These are phyloP conservation scores for Heterodera carotae DNA, from an alignment of 1,140 invertebrate genomes.

Conservation along the genomic window DNA sequence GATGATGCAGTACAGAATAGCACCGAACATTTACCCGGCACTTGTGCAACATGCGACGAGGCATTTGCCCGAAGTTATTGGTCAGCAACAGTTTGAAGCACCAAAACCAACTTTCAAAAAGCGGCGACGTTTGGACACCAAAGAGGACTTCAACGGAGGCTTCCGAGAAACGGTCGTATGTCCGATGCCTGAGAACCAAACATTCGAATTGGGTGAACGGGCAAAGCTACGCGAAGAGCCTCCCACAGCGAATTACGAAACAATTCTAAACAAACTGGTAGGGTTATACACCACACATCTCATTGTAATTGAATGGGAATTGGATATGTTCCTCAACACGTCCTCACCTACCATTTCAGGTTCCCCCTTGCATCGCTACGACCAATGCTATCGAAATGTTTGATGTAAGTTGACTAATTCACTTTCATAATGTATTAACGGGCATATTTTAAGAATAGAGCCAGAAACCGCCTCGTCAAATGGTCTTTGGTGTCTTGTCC, in stretches of 20 bases:
- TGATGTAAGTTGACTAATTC: background rate
- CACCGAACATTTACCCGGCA: conserved; percentile 1
- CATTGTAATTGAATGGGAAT: no score
- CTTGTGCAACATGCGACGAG: background rate
- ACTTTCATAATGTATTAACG: no score
- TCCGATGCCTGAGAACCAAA: background rate
- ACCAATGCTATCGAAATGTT: conserved; percentile 12
- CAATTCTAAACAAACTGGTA: background rate
- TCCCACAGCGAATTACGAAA: background rate
- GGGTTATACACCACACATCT: background rate
- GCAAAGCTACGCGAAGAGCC: background rate
- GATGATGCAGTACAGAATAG: conserved; percentile 10
- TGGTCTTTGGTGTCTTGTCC: background rate
- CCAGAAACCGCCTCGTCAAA: background rate
- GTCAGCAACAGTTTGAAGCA: background rate
- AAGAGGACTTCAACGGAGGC: background rate
- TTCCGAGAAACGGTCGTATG: background rate
- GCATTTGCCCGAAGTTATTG: background rate
- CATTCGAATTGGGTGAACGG: background rate
- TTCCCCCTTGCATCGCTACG: conserved; percentile 20
- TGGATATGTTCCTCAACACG: no score
- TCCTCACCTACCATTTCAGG: background rate
- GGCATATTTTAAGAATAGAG: conserved; percentile 8
- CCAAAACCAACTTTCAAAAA: background rate
- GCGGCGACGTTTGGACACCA: background rate